Evolutionary conservation across 2,113 vertebrate species (phyloP), one percentile per base, ranked within the genome.

Genomic region (Leptocoma aspasia): DNA sequence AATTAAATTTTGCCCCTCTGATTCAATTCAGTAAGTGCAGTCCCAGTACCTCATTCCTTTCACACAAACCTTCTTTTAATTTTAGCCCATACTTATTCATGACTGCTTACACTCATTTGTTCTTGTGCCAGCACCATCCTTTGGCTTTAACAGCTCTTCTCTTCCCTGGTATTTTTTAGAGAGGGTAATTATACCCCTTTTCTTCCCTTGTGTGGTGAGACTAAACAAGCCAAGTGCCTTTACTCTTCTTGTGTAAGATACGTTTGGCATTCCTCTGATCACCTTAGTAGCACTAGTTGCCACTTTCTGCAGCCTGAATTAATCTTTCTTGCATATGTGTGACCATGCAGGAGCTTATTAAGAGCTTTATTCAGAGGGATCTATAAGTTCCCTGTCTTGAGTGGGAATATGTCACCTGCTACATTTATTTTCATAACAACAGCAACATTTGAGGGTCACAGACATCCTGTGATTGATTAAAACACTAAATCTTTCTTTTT

Each of bases 401-500:
- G 15, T 31, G 19, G 28, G 68, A 95, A 90, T 77, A 77, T 27
- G 45, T 82, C 35, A 57, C 26, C 41, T 86, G 45, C 77, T 44
- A 6, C 9, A 77, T 88, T 92, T 61, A 73, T 94, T 93, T 93
- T 90, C 59, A 82, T 83, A 50, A 73, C 54, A 63, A 47, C 78
- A 80, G 50, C 59, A 93, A 61, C 23, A 47, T 66, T 57, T 92
- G 66, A 86, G 39, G 42, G 14, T 94, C 50, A 86, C 12, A 93
- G 63, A 54, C 45, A 63, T 53, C 18, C 31, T 83, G 71, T 92
- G 75, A 90, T 86, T 88, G 59, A 93, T 96, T 94, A 92, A 90
- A 94, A 53, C 28, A 66, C 33, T 86, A 90, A 75, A 85, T 90
- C 57, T 82, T 95, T 56, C 35, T 81, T 86, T 79, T 85, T 39